phyloP scores from a whole-genome alignment of 1,140 invertebrate genomes.

The Carcinoscorpius rotundicauda region DNA sequence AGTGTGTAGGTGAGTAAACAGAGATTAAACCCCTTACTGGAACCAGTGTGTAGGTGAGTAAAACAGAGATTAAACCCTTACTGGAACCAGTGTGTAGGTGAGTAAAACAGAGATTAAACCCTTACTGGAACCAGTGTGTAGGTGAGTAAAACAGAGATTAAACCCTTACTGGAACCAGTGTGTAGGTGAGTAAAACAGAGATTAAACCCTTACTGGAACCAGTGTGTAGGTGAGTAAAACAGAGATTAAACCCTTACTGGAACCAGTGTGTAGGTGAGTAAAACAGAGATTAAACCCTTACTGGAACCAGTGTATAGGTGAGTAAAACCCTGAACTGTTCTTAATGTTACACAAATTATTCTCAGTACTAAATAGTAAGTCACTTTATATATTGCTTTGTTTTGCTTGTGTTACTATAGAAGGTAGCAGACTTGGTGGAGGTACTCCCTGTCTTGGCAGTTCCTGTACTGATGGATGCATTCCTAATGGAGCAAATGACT shows the following conservation, averaged over 20 bases:
- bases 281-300: constrained; percentile 29
- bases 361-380: too few species aligned
- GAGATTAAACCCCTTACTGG: constrained; percentile 37
- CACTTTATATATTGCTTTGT: too few species aligned
- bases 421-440: constrained; percentile 46
- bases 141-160: constrained; percentile 24
- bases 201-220: constrained; percentile 46
- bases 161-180: constrained; percentile 57
- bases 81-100: constrained; percentile 55
- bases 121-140: constrained; percentile 59
- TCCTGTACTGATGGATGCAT: constrained; percentile 65
- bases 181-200: constrained; percentile 33
- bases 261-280: constrained; percentile 52
- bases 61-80: constrained; percentile 29
- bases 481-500: constrained; percentile 44
- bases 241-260: constrained; percentile 37
- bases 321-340: constrained; percentile 6
- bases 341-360: too few species aligned
- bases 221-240: constrained; percentile 44
- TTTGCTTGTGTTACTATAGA: constrained; percentile 26
- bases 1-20: constrained; percentile 44
- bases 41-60: constrained; percentile 52
- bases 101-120: constrained; percentile 6
- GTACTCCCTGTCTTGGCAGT: constrained; percentile 41
- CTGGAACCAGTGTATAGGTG: constrained; percentile 55